A percentile compares a stretch with the other conserved stretches of the same genome.
Conservation (phyloP, 2,113 vertebrate species). For the Oreotrochilus melanogaster region DNA sequence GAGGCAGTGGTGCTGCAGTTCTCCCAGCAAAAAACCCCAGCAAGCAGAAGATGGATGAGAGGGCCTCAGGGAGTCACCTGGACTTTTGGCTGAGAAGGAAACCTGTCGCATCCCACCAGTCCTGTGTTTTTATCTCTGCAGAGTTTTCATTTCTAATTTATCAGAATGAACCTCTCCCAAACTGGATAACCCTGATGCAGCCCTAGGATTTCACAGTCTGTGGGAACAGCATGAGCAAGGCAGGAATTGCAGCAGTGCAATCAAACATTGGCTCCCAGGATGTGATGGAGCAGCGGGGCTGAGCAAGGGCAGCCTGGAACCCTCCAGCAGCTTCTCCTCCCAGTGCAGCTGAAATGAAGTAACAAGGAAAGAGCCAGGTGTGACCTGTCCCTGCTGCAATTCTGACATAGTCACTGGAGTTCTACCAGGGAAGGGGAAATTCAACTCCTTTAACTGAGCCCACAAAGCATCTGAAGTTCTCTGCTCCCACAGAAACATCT, state of each 20-base stretch:
- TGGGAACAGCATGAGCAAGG: neutral
- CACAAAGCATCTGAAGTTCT: neutral
- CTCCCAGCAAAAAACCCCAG: slow-evolving; percentile 58
- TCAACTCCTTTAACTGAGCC: neutral
- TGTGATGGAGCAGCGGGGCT: neutral
- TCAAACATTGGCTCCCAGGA: neutral
- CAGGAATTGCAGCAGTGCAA: neutral
- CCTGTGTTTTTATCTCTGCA: neutral
- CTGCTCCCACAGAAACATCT: neutral
- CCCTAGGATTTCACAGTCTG: neutral
- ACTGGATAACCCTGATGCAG: neutral
- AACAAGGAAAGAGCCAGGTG: neutral
- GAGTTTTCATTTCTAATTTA: slow-evolving; percentile 25
- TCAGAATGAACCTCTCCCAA: slow-evolving; percentile 44
- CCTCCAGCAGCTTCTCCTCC: neutral
- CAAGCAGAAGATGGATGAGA: slow-evolving; percentile 58
- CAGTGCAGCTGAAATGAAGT: neutral
- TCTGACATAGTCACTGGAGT: neutral
- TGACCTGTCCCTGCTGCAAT: slow-evolving; percentile 33
- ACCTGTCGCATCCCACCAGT: neutral
- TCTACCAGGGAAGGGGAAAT: neutral
- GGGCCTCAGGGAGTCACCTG: slow-evolving; percentile 44
- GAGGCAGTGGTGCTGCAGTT: slow-evolving; percentile 14
- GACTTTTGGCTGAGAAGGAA: slow-evolving; percentile 46
- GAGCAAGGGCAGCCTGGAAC: slow-evolving; percentile 29